Base-by-base conservation (phyloP, 2,797 vertebrate species). In the Denticeps clupeoides region DNA sequence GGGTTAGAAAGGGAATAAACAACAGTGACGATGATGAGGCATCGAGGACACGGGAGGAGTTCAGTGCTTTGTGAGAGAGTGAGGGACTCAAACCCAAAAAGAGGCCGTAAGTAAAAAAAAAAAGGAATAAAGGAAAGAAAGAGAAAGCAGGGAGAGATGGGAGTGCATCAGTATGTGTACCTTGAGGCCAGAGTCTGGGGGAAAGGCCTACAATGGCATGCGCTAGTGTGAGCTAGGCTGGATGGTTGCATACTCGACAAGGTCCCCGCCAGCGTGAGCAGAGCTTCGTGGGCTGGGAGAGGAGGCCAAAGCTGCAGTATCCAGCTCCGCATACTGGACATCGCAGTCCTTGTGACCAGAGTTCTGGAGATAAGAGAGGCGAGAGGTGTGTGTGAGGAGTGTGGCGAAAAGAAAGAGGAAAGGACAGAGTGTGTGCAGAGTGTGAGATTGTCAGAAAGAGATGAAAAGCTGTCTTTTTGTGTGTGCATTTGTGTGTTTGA, bases 291-390 rank as follows among this genome's bases (percentile, higher is more conserved):
- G 83, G 68, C 81, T 83, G 71, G 87, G 85, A 63, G 79, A 70
- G 44, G 86, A 86, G 72, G 86, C 83, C 86, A 95, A 85, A 81
- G 89, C 85, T 58, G 89, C 82, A 53, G 88, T 87, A 80, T 97
- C 92, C 87, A 95, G 86, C 80, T 97, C 89, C 59, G 92, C 88
- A 56, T 93, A 94, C 79, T 92, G 87, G 78, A 91, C 75, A 63
- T 93, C 87, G 66, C 81, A 80, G 79, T 93, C 88, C 84, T 79
- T 88, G 79, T 83, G 82, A 79, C 74, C 82, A 75, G 86, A 80
- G 67, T 76, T 87, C 90, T 94, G 81, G 80, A 85, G 83, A 82
- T 72, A 78, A 83, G 81, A 85, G 75, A 82, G 78, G 78, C 25
- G 63, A 77, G 59, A 65, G 66, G 73, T 60, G 71, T 53, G 60